These are phyloP conservation scores for Takifugu rubripes DNA, from an alignment of 2,797 vertebrate genomes.

Conservation along the genomic window DNA sequence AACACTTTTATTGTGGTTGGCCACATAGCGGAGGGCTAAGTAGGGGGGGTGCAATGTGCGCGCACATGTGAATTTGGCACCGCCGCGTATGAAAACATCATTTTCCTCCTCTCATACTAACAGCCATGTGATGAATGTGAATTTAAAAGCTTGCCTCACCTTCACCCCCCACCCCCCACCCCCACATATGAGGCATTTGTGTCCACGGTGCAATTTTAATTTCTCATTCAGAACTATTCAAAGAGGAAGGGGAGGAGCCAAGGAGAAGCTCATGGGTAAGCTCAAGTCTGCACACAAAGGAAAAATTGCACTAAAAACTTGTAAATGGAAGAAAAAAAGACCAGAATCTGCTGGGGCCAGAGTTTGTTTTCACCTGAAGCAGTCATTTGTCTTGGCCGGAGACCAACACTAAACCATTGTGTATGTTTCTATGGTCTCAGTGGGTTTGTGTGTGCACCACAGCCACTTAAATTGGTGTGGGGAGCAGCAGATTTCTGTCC, in stretches of 20 bases:
- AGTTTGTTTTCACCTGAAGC: constrained; percentile 82
- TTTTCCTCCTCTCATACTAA: constrained; percentile 26
- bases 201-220: constrained; percentile 52
- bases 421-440: constrained; percentile 80
- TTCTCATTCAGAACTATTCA: constrained; percentile 64
- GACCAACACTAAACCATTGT: constrained; percentile 78
- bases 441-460: constrained; percentile 74
- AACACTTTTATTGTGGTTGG: constrained; percentile 56
- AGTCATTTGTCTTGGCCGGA: constrained; percentile 79
- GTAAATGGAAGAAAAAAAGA: constrained; percentile 45
- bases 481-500: constrained; percentile 71
- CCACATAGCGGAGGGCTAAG: constrained; percentile 37
- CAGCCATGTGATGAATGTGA: constrained; percentile 31
- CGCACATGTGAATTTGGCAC: constrained; percentile 18
- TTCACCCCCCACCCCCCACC: constrained; percentile 52
- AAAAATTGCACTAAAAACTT: constrained; percentile 48
- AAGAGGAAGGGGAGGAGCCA: constrained; percentile 40
- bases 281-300: constrained; percentile 59
- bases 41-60: constrained; percentile 25
- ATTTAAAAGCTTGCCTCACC: constrained; percentile 48
- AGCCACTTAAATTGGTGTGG: constrained; percentile 76
- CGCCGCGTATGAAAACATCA: constrained; percentile 3
- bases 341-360: constrained; percentile 60
- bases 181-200: constrained; percentile 44
- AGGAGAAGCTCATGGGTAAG: constrained; percentile 48